Base-by-base conservation (phyloP, 2,888 invertebrate genomes). In the Linyphia triangularis region DNA sequence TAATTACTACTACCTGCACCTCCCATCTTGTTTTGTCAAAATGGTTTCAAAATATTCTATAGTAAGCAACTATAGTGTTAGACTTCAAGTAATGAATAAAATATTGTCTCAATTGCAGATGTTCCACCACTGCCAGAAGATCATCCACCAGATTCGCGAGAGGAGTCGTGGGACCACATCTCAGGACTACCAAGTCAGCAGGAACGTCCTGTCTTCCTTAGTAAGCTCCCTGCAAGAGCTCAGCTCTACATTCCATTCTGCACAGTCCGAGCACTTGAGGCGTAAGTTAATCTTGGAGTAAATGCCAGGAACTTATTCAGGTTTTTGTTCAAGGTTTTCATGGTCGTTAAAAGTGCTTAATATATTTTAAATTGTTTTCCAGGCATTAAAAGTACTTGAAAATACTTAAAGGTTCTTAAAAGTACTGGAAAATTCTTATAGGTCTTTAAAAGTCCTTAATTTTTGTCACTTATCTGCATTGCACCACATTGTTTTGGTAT, bases 141-240 rank as follows among this genome's bases (percentile, higher is more conserved):
- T 94, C 65, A 94, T 95, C 33, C 95, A 96, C 94, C 94, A 93
- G 91, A 94, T 94, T 88, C 92, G 92, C 37, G 91, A 90, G 40
- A 92, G 92, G 51, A 92, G 92, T 70, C 90, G 91, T 28, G 91
- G 92, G 85, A 93, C 93, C 75, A 95, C 94, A 90, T 93, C 94
- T 91, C 95, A 95, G 79, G 98, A 98, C 92, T 95, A 95, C 91
- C 95, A 95, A 90, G 93, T 99, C 67, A 96, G 97, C 26, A 91
- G 92, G 63, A 99, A 98, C 93, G 98, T 98, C 1, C 95, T 97
- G 0, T 94, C 96, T 86, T 96, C 97, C 2, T 94, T 99, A 65
- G 96, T 97, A 0, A 94, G 96, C n/a, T 95, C 96, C 0, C 93
- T 99, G 5, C 98, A 98, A 93, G 97, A 98, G 86, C 93, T 98